A percentile compares a stretch with the other conserved stretches of the same genome.
These are phyloP conservation scores for Hylaeus anthracinus DNA, from an alignment of 1,140 invertebrate genomes.

Conservation along the genomic window DNA sequence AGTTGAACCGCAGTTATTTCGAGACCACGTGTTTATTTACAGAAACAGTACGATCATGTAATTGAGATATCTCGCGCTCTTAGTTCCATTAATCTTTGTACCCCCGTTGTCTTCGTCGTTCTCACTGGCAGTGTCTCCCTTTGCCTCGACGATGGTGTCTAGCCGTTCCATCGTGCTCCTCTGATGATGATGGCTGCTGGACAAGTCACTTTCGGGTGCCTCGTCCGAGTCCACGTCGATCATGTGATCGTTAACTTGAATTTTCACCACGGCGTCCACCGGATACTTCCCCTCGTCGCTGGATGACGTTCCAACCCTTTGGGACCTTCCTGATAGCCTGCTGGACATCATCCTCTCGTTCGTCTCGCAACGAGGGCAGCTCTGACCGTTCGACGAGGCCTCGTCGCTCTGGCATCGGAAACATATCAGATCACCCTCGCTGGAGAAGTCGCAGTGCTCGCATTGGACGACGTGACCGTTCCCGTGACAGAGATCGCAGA, in stretches of 20 bases:
- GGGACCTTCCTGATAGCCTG: background rate
- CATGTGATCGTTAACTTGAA: slow-evolving; percentile 72
- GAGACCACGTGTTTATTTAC: slow-evolving; percentile 64
- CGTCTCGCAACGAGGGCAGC: slow-evolving; percentile 65
- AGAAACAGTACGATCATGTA: slow-evolving; percentile 77
- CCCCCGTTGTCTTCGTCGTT: slow-evolving; percentile 70
- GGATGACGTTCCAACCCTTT: slow-evolving; percentile 48
- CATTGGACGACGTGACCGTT: slow-evolving; percentile 60
- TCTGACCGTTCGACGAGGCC: slow-evolving; percentile 61
- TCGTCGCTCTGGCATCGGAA: slow-evolving; percentile 74
- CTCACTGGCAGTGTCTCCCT: slow-evolving; percentile 74
- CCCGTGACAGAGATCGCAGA: slow-evolving; percentile 63
- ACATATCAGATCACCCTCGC: slow-evolving; percentile 75
- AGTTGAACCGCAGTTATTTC: slow-evolving; percentile 42
- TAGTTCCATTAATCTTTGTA: slow-evolving; percentile 71
- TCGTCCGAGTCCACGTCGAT: slow-evolving; percentile 74
- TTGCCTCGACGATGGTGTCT: slow-evolving; percentile 75
- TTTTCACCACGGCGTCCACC: slow-evolving; percentile 72
- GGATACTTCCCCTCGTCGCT: slow-evolving; percentile 65
- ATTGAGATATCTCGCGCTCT: slow-evolving; percentile 74
- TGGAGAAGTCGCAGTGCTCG: slow-evolving; percentile 69
- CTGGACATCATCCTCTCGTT: slow-evolving; percentile 26
- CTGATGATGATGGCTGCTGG: slow-evolving; percentile 39
- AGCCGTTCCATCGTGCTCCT: slow-evolving; percentile 68
- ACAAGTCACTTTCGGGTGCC: slow-evolving; percentile 62